Evolutionary conservation across 2,113 vertebrate species (phyloP), one percentile per base, ranked within the genome.

Genomic region (Lanius collurio): DNA sequence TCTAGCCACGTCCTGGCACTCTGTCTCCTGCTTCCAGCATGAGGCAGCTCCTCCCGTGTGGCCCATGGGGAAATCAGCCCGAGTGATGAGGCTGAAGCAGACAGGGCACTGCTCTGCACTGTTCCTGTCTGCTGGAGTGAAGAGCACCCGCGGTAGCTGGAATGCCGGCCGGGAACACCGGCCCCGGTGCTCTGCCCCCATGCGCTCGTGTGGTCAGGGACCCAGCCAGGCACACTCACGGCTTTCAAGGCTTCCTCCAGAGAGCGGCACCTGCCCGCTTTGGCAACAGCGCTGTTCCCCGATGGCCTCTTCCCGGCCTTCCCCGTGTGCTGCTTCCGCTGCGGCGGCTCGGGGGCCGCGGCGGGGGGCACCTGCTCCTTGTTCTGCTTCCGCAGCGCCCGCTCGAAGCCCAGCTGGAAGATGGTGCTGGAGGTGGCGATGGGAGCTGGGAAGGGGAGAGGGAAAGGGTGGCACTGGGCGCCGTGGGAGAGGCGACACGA

Each of bases 321-420:
- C 5, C 60, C 97, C 0, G 77, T 4, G 2, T 93, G 95, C 24
- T 92, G 79, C 59, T 97, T 98, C 47, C 98, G 98, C 83, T 88
- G 98, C 16, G 96, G 97, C 15, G 89, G 50, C 77, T 99, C 98
- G 1, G 87, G 93, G 2, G 92, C 91, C 0, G 97, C 71, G 5
- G 70, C 53, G 4, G 98, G 99, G 5, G 99, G 99, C 16, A 99
- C 99, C 96, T 99, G 99, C 94, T 99, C 99, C 96, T 99, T 99
- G 97, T 99, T 99, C 97, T 98, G 98, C 92, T 98, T 98, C 95
- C 98, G 99, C 49, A 78, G 94, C 18, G 98, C 89, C 94, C 98
- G 98, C 97, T 99, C 99, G 15, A 99, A 98, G 91, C 98, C 97
- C 78, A 96, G 94, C 39, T 99, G 99, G 16, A 96, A 99, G 57